Base-by-base conservation (phyloP, 2,113 vertebrate species). In the Nesogale talazaci region DNA sequence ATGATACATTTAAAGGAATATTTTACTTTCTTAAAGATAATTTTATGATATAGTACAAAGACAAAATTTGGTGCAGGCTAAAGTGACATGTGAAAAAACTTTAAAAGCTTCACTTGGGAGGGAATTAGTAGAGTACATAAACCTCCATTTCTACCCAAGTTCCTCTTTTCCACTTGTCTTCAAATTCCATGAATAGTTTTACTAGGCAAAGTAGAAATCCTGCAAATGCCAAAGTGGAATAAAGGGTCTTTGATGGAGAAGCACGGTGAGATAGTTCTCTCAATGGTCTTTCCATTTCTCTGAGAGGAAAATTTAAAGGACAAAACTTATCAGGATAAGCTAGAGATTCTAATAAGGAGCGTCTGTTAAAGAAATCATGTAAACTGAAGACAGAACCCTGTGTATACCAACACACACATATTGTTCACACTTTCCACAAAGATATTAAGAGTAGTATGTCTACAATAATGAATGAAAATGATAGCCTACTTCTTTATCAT, bases 261-360 rank as follows among this genome's bases (percentile, higher is more conserved):
- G 52, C 29, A 46, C 1, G 81, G 1, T 56, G 11, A 56, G 63
- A 72, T 20, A 69, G 7, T 65, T 46, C 5, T 88, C 31, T 83
- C 56, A 19, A 78, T 59, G 63, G 63, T 78, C 42, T 83, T 81
- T 16, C 15, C 67, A 57, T 91, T 70, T 92, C 83, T 63, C 61
- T 23, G 17, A 89, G 76, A 93, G 86, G 86, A 23, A 75, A 83
- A 90, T 81, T 34, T 56, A 69, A 65, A 69, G 14, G 70, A 87
- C 59, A 74, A 78, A 70, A 79, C 9, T 87, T 6, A 38, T 74
- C 57, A 27, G 0, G 6, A 40, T 57, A 76, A 69, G 14, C 4
- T 29, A 83, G 3, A 57, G 63, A 59, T 25, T 6, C 59, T 89
- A 79, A 69, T 36, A 79, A 87, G n/a, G 31, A 16, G 22, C 12